These are phyloP conservation scores for Eristalinus sepulchralis DNA, from an alignment of 2,888 invertebrate species.

Conservation along the genomic window DNA sequence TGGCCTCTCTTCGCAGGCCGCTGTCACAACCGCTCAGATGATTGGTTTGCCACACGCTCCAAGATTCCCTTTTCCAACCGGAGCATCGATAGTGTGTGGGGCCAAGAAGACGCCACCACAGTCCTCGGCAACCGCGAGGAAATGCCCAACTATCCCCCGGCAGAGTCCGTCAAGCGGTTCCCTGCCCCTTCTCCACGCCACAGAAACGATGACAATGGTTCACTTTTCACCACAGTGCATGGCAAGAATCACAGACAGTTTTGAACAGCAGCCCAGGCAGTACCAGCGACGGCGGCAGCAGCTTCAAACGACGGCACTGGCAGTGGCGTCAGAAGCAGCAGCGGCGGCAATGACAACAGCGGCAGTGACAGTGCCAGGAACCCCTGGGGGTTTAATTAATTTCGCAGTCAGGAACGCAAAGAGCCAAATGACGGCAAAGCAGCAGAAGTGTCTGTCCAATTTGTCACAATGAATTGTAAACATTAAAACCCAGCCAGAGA, in stretches of 20 bases:
- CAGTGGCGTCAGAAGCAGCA: not conserved
- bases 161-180: not conserved
- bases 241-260: not conserved
- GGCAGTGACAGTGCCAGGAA: conserved; percentile 10
- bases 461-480: conserved; percentile 71
- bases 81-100: not conserved
- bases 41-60: not conserved
- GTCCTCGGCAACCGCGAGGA: not conserved
- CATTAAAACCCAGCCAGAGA: conserved; percentile 65
- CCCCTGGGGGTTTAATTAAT: conserved; percentile 69
- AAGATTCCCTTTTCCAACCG: not conserved
- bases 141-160: not conserved
- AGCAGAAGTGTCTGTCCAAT: conserved; percentile 69
- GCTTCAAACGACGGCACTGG: not conserved
- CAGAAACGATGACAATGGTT: not conserved
- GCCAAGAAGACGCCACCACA: not conserved
- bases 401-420: conserved; percentile 67
- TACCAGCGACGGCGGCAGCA: not conserved
- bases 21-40: not conserved
- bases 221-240: not conserved
- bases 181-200: not conserved
- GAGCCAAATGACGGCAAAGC: conserved; percentile 60
- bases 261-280: not conserved
- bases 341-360: not conserved
- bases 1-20: not conserved